Evolutionary conservation across 2,888 invertebrate genomes (phyloP), one percentile per base, ranked within the genome.

Genomic region (Nomada lathburiana): DNA sequence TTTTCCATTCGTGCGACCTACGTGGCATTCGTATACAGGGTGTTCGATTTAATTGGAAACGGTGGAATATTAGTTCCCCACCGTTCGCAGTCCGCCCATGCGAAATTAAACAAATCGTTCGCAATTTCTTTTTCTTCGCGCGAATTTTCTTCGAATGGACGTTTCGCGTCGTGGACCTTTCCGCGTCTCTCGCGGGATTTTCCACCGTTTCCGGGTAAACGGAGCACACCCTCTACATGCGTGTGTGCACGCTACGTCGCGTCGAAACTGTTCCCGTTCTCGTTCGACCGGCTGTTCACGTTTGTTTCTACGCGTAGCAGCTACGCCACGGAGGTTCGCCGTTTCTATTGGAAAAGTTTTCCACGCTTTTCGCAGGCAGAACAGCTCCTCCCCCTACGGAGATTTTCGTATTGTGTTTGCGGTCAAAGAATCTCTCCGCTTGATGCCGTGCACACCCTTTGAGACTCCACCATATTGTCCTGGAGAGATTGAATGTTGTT

Each of bases 271-370:
- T 36, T 36, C 36, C 36, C 57, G 42, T 9, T 26, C 70, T 23
- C 29, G 65, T 63, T 62, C 76, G 59, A 52, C 70, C 36, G 63
- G 47, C 47, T 62, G 74, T 74, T 60, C 73, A 52, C 59, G 82
- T 82, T 86, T 74, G 52, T 57, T 29, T 76, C 77, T 67, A 29
- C 70, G 59, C 63, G 23, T 23, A 60, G 50, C 60, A 63, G 63
- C 67, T 44, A 57, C 53, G 53, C 18, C 20, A 26, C 42, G 29
- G 65, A 86, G 59, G 74, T 84, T 75, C 65, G 53, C 55, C 57
- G 63, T 68, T 63, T 36, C 67, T 73, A 72, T 71, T 73, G 77
- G 71, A 77, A 81, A 84, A 76, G 70, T 83, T 77, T 36, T 63
- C 64, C 47, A 13, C 47, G 13, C 47, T 47, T 67, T 71, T 65